Conservation (phyloP, 2,797 vertebrate species). For the Macropodus opercularis region DNA sequence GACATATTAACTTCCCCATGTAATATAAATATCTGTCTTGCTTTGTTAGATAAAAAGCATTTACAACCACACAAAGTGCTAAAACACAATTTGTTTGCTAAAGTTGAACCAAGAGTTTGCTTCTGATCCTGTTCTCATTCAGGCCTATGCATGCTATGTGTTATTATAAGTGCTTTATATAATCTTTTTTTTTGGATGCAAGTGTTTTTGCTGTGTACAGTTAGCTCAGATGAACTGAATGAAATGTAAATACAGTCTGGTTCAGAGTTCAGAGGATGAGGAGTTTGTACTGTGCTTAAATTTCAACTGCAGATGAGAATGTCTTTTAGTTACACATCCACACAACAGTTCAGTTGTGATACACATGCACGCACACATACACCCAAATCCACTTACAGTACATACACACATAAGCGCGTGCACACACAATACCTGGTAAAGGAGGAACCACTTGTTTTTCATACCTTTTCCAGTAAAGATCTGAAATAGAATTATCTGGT, state of each 20-base stretch:
- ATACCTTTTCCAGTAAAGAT: conserved; percentile 69
- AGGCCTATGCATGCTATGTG: conserved; percentile 73
- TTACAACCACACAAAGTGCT: conserved; percentile 25
- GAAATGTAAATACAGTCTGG: conserved; percentile 62
- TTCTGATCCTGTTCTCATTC: conserved; percentile 39
- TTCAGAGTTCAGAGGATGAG: conserved; percentile 35
- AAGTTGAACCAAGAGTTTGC: conserved; percentile 34
- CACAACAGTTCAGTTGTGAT: conserved; percentile 33
- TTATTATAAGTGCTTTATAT: conserved; percentile 57
- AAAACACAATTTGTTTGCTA: conserved; percentile 37
- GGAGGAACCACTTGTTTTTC: conserved; percentile 60
- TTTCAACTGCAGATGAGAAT: conserved; percentile 67
- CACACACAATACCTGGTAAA: conserved; percentile 21
- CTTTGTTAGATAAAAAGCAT: conserved; percentile 9
- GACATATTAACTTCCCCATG: conserved; percentile 11
- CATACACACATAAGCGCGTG: conserved; percentile 14
- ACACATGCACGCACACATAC: conserved; percentile 44
- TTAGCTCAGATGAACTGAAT: conserved; percentile 46
- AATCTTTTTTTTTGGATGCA: conserved; percentile 45
- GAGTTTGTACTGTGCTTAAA: conserved; percentile 51
- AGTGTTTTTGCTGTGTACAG: conserved; percentile 55
- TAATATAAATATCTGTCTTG: conserved; percentile 4
- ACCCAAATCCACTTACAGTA: conserved; percentile 12
- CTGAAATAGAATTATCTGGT: conserved; percentile 66
- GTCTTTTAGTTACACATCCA: conserved; percentile 50